phyloP scores from a whole-genome alignment of 1,140 invertebrate genomes.

The Triops longicaudatus region DNA sequence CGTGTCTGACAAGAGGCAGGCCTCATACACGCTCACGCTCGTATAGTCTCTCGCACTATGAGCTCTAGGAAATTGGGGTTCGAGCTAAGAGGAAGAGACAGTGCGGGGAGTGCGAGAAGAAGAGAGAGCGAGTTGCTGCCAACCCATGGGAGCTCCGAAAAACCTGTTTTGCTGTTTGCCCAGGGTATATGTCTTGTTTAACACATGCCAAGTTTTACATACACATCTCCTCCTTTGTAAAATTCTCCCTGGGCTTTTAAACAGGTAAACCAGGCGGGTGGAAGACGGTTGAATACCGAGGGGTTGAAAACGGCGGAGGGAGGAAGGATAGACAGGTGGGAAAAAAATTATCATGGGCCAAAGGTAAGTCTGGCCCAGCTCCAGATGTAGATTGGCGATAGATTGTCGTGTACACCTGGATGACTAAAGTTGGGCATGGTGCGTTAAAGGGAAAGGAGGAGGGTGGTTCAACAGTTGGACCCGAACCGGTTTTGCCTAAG shows the following conservation, averaged over 20 bases:
- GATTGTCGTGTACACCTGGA: constrained; percentile 14
- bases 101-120: background rate
- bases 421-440: constrained; percentile 11
- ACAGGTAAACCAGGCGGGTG: background rate
- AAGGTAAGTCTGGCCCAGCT: constrained; percentile 9
- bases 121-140: constrained; percentile 3
- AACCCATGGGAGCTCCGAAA: constrained; percentile 2
- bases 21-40: constrained; percentile 1
- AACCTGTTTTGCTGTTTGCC: constrained; percentile 10
- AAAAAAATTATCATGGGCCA: background rate
- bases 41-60: background rate
- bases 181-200: constrained; percentile 12
- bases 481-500: constrained; percentile 9
- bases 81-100: background rate
- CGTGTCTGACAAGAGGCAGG: background rate
- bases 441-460: background rate
- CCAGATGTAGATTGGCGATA: constrained; percentile 4
- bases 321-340: background rate
- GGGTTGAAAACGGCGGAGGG: background rate
- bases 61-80: background rate
- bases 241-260: background rate
- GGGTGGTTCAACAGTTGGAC: background rate
- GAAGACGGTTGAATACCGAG: background rate
- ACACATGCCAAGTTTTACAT: constrained; percentile 15
- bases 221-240: background rate